Percentiles rank a stretch among this genome's conserved stretches.
Conservation (phyloP, 2,797 vertebrate species). For the Lycodopsis pacificus region DNA sequence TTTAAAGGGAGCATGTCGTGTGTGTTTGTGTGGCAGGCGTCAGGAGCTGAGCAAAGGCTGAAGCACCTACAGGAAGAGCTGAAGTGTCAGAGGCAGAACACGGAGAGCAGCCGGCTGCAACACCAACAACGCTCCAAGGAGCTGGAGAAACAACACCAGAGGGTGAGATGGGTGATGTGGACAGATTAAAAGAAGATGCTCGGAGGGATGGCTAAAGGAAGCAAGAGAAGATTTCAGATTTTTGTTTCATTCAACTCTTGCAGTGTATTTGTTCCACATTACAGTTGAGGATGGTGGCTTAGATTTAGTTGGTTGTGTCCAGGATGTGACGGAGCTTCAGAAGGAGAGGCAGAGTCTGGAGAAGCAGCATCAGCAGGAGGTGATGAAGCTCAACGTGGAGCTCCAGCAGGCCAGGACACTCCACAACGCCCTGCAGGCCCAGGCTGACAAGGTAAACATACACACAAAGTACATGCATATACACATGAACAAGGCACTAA, state of each 20-base stretch:
- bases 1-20: not conserved
- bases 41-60: conserved; percentile 76
- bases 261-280: not conserved
- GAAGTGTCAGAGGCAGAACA: conserved; percentile 85
- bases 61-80: conserved; percentile 87
- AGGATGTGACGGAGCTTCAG: conserved; percentile 85
- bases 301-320: conserved; percentile 1
- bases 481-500: not conserved
- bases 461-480: not conserved
- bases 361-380: conserved; percentile 84
- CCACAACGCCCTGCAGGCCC: conserved; percentile 85
- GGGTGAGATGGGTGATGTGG: conserved; percentile 63
- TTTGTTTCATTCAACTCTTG: not conserved
- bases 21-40: conserved; percentile 68
- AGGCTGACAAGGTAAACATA: conserved; percentile 82
- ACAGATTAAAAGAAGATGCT: not conserved
- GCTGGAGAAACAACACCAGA: conserved; percentile 84
- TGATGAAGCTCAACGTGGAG: conserved; percentile 84
- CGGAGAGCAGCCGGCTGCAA: conserved; percentile 82
- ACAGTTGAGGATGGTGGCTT: not conserved
- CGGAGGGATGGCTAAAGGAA: not conserved
- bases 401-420: conserved; percentile 84
- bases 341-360: conserved; percentile 82
- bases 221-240: not conserved
- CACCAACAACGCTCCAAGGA: conserved; percentile 83